A percentile compares a stretch with the other conserved stretches of the same genome.
Evolutionary conservation across 2,797 vertebrate species (phyloP).

Genomic region (Sebastes steindachneri): DNA sequence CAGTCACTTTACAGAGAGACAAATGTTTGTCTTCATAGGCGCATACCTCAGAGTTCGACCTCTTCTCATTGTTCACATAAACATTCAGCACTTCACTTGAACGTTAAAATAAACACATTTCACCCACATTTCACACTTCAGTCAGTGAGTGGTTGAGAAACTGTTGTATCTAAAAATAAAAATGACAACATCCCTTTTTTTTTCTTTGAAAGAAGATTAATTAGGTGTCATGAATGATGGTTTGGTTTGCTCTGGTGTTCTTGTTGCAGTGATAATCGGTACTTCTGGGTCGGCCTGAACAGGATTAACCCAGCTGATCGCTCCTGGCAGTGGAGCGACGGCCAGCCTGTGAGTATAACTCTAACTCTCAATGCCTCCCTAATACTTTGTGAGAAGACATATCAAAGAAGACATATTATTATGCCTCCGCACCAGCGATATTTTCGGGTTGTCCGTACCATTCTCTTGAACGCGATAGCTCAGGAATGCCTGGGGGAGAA

Average conservation of each 20-base stretch:
- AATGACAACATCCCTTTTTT: neutral
- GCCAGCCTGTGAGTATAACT: conserved; percentile 87
- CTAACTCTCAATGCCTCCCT: neutral
- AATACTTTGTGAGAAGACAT: neutral
- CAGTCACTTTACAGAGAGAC: neutral
- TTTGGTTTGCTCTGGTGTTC: conserved; percentile 27
- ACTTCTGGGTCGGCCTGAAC: conserved; percentile 96
- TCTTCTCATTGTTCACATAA: conserved; percentile 2
- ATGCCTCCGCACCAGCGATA: too few relatives aligned
- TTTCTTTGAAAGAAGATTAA: neutral
- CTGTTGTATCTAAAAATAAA: neutral
- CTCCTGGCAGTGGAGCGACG: conserved; percentile 94
- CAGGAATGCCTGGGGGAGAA: too few relatives aligned
- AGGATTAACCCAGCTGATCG: conserved; percentile 89
- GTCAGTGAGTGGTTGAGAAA: neutral
- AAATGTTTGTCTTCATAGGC: neutral
- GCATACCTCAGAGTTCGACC: neutral
- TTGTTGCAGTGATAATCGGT: conserved; percentile 86
- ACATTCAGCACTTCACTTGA: neutral
- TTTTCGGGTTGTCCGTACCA: too few relatives aligned
- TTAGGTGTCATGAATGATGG: neutral
- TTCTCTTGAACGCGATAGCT: too few relatives aligned
- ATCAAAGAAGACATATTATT: neutral
- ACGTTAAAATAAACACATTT: conserved; percentile 1
- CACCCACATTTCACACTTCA: neutral